Evolutionary conservation across 2,888 invertebrate genomes (phyloP), one percentile per base, ranked within the genome.

Genomic region (Lithophane ornitopus): DNA sequence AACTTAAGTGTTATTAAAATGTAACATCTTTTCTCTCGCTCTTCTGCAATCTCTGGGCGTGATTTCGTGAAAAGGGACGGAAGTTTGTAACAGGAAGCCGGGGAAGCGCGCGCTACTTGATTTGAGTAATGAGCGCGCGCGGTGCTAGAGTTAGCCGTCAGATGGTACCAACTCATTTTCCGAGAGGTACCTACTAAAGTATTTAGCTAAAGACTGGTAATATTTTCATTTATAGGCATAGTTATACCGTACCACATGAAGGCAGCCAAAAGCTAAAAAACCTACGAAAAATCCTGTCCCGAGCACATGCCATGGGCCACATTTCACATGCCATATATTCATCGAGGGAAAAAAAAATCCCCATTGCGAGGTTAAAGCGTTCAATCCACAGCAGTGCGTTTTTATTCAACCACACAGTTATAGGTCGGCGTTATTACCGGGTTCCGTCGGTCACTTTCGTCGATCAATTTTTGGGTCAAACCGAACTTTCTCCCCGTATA

Each of bases 361-460:
- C 22, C 70, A 3, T 34, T 22, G 34, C 65, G 67, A 58, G 70
- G 68, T 59, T 61, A 56, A 71, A 72, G 56, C 70, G 74, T 71
- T 70, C 80, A 85, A 85, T 83, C 75, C 78, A 82, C 12, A 44
- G 78, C 75, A 78, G 70, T 81, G 87, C 88, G 82, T 87, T 93
- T 94, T 94, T 94, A 94, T 94, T 93, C 91, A 94, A 92, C 93
- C 92, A 76, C 91, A 91, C 91, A 90, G 88, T 92, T 92, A 92
- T 92, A 91, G 90, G 89, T 80, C 85, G 90, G 85, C 88, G 90
- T 93, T 93, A 93, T 94, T 92, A 92, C 92, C 82, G 63, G 90
- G 90, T 78, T 90, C 90, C 87, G 87, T 88, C 84, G 87, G 88
- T 88, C 91, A 91, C 91, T 92, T 89, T 90, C 89, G 91, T 87